Evolutionary conservation across 2,888 invertebrate genomes (phyloP), one percentile per base, ranked within the genome.

Genomic region (Mythimna pallens): DNA sequence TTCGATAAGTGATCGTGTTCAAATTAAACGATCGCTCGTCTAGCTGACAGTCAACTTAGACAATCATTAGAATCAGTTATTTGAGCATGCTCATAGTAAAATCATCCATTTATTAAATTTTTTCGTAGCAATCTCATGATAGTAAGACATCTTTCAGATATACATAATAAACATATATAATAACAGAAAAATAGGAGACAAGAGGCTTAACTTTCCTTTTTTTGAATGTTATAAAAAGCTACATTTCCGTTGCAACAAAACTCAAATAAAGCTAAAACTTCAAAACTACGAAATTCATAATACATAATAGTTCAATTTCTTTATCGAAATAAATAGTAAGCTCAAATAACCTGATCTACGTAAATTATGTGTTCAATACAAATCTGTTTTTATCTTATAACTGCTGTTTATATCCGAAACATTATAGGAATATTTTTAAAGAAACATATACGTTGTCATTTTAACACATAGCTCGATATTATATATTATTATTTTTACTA

Each of bases 301-400:
- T 6, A 20, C 5, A 36, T 34, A 6, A 63, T 36, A 17, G 58
- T 47, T 64, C 55, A 72, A 78, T 22, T 30, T 20, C 22, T 52
- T 52, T 40, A n/a, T 5, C 12, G 85, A 52, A 54, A 62, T 88
- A 82, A 88, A 89, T 85, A 79, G 74, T 91, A 91, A 87, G 90
- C 92, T 92, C 90, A 85, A 89, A 83, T 83, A 82, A 75, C 59
- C 57, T 81, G 82, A 81, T 70, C 83, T 88, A 89, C 89, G 91
- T 92, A 89, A 94, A 92, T 90, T 91, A 94, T 94, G 94, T 94
- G 95, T 95, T 95, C 95, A 94, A 89, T 85, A 87, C 85, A 88
- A 90, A 91, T 88, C 88, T 89, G 89, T 92, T 92, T 89, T 91
- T 90, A 90, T 88, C 82, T 87, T 85, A 81, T 59, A 62, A 72